Evolutionary conservation across 2,888 invertebrate species (phyloP), one percentile per base, ranked within the genome.

Genomic region (Sialis fuliginosa): DNA sequence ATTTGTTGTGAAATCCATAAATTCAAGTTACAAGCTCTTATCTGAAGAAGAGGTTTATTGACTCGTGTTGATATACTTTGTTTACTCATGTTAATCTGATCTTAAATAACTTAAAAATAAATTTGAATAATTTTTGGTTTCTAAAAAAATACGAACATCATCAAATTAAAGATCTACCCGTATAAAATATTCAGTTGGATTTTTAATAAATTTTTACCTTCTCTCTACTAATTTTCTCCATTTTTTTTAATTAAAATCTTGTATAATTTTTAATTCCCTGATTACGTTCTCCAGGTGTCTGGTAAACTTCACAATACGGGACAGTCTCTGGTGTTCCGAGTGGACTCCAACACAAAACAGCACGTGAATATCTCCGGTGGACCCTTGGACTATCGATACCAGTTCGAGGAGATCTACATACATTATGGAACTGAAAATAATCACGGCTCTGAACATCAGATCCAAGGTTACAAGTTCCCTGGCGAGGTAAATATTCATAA

Each of bases 331-430:
- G 87, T 92, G 54, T 89, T 95, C 68, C 77, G 87, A 45, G 82
- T 91, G 50, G 90, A 91, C 63, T 88, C 86, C 60, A 89, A 89
- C 60, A 82, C 86, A 44, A 88, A 88, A 61, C 83, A 86, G 57
- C 86, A 86, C 58, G 87, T 96, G 51, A 95, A 93, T 71, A 92
- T 98, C 61, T 88, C 90, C 42, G 93, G 92, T 6, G 97, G 97
- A 0, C 96, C 97, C 0, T 74, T 96, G 46, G 90, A 93, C 52
- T 96, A 96, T 69, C 76, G 87, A 54, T 96, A 95, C 69, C 89
- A 90, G 66, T 90, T 95, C 58, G 88, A 90, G 59, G 91, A 95
- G 67, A 87, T 95, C 62, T 91, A 92, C 70, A 86, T 93, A 61
- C 95, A 95, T 68, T 95, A 92, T 62, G 93, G 93, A 33, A 79